Percentiles rank a stretch among this genome's conserved stretches.
Conservation (phyloP, 2,797 vertebrate species). For the Myotis vivesi region DNA sequence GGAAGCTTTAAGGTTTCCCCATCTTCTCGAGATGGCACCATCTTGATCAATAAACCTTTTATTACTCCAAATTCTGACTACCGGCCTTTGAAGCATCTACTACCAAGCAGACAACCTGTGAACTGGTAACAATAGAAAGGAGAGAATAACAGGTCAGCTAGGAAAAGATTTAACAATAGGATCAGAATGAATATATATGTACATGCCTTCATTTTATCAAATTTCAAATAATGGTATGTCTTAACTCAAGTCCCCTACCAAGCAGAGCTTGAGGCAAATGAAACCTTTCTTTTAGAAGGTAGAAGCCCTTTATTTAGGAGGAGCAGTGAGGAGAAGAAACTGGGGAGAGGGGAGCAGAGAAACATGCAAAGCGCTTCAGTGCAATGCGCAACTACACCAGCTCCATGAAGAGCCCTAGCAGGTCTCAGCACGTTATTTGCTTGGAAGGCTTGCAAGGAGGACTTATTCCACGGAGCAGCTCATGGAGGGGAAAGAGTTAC, state of each 20-base stretch:
- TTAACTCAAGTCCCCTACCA: neutral
- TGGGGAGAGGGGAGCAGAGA: neutral
- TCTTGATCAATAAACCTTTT: neutral
- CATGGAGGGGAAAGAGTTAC: neutral
- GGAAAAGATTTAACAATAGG: neutral
- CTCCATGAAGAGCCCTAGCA: neutral
- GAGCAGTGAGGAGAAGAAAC: neutral
- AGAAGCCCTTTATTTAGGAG: slow-evolving; percentile 7
- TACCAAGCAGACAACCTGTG: neutral
- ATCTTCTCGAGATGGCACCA: neutral
- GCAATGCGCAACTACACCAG: neutral
- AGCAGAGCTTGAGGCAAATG: neutral
- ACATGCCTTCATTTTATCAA: neutral
- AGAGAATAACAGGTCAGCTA: neutral
- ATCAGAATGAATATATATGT: neutral
- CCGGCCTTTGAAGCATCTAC: neutral
- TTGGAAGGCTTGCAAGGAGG: neutral
- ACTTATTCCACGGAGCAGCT: neutral
- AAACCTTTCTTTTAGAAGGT: neutral
- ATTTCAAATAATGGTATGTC: neutral
- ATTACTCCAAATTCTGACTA: neutral
- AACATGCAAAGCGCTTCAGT: neutral
- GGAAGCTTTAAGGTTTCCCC: neutral
- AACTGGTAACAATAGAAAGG: neutral
- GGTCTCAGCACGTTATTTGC: neutral